phyloP scores from a whole-genome alignment of 2,888 invertebrate genomes.

The Encarsia formosa region DNA sequence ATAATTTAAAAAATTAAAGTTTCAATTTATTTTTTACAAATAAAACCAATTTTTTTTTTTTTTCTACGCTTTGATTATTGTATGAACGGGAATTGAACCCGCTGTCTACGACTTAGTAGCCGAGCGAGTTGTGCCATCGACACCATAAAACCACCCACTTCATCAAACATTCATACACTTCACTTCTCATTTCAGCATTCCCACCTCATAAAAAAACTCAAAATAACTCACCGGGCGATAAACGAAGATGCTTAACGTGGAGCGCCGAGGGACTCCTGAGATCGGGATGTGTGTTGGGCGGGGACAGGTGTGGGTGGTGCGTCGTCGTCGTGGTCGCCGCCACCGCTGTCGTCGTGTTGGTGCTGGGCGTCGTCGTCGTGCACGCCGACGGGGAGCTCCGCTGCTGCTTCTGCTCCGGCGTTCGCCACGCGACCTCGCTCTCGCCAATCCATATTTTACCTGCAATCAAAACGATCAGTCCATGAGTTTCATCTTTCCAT shows the following conservation, averaged over 20 bases:
- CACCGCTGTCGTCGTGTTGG: constrained; percentile 30
- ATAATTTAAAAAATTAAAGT: no score
- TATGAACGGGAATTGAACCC: no score
- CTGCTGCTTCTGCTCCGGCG: constrained; percentile 44
- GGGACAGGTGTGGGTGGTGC: constrained; percentile 47
- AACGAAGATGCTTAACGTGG: constrained; percentile 43
- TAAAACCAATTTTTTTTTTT: no score
- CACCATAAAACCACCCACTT: no score
- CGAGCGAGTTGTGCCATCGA: no score
- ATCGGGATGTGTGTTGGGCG: constrained; percentile 44
- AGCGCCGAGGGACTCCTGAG: constrained; percentile 44
- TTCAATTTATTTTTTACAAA: no score
- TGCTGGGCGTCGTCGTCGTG: constrained; percentile 34
- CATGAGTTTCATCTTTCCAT: no score
- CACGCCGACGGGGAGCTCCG: constrained; percentile 32
- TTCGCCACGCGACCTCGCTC: constrained; percentile 47
- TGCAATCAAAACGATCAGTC: constrained; percentile 25
- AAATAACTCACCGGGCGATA: constrained; percentile 47
- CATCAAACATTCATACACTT: no score
- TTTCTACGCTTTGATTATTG: no score
- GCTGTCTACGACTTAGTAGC: no score
- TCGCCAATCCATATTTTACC: constrained; percentile 48
- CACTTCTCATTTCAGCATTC: no score
- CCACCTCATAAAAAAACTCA: no score
- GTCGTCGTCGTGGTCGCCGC: constrained; percentile 37